Evolutionary conservation across 2,797 vertebrate genomes (phyloP).

Genomic region (Tokudaia muenninki): DNA sequence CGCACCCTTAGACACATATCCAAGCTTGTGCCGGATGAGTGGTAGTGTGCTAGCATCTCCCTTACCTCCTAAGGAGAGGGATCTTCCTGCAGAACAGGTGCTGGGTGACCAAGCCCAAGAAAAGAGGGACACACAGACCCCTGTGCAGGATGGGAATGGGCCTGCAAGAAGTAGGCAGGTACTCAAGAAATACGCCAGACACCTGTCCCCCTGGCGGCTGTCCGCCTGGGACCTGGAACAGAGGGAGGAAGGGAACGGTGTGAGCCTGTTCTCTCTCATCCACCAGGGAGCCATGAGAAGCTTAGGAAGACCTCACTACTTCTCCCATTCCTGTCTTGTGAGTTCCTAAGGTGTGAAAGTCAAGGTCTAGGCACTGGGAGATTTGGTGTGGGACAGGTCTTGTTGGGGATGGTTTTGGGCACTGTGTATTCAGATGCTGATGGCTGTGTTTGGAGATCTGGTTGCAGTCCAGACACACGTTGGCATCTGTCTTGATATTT

Average conservation of each 20-base stretch:
- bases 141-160: accelerated
- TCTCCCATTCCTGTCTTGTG: neutral
- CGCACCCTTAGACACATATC: neutral
- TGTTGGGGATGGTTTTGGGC: neutral
- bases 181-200: accelerated
- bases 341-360: neutral
- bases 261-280: neutral
- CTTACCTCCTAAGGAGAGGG: neutral
- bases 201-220: neutral
- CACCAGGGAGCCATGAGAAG: neutral
- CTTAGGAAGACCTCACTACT: conserved; percentile 54
- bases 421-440: neutral
- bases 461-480: neutral
- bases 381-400: neutral
- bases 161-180: neutral
- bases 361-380: neutral
- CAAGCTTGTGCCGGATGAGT: neutral
- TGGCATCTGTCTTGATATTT: neutral
- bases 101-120: neutral
- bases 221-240: neutral
- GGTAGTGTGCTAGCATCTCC: accelerated
- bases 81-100: too few species aligned
- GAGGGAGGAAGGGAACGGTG: accelerated
- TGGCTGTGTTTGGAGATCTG: neutral
- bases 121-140: neutral